Evolutionary conservation across 2,888 invertebrate species (phyloP), one percentile per base, ranked within the genome.

Genomic region (Epirrhoe tristata): DNA sequence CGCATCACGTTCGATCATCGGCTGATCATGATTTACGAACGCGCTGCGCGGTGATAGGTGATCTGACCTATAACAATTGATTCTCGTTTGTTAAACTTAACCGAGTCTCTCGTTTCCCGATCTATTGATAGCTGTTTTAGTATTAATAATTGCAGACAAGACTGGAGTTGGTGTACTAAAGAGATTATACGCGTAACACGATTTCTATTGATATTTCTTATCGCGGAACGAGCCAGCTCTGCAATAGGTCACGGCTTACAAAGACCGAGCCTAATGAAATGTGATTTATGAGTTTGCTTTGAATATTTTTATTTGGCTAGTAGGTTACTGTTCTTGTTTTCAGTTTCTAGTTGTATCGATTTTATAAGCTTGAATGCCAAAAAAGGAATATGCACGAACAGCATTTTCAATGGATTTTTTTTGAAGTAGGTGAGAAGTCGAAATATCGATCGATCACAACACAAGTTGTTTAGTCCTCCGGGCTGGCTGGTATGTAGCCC

Each of bases 1-100:
- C 87, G 85, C 85, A 91, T 91, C 91, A 83, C 80, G 85, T 81
- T 81, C 86, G 88, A 91, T 91, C 91, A 89, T 87, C 90, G 87
- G 78, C 84, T 89, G 90, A 90, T 90, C 92, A 91, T 93, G 93
- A 92, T 91, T 91, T 90, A 92, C 90, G 89, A 83, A 90, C 85
- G 85, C 86, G 86, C 80, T 85, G 85, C 79, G 82, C 87, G 89
- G 84, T 90, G 90, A 91, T 90, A 87, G 89, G 85, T 90, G 88
- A 89, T 88, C 90, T 80, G 81, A 74, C 78, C 81, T 77, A 74
- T 82, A 87, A 89, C 90, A 86, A 90, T 88, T 88, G 89, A 88
- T 86, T 87, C 85, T 86, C 84, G 87, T 87, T 89, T 87, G 82
- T 87, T 84, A 77, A 87, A 82, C 84, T 83, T 81, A 76, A 68